Evolutionary conservation across 1,140 invertebrate species (phyloP).

Genomic region (Rhopalosiphum padi): DNA sequence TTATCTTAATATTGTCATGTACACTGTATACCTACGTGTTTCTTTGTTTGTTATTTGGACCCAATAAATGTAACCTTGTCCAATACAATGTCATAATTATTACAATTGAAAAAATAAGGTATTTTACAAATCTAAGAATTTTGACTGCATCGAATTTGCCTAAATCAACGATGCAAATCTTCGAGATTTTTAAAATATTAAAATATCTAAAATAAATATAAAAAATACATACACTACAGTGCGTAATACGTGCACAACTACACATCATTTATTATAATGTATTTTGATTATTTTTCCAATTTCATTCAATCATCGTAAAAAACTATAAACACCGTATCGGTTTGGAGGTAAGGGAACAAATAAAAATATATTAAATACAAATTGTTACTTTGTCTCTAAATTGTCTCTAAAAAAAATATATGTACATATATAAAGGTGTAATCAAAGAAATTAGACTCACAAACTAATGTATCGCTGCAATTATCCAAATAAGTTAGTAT

Average conservation of each 20-base stretch:
- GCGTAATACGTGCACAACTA: background rate
- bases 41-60: background rate
- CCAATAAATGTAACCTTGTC: slow-evolving; percentile 5
- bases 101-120: background rate
- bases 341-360: background rate
- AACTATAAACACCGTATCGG: slow-evolving; percentile 8
- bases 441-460: background rate
- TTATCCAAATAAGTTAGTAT: background rate
- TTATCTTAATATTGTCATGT: slow-evolving; percentile 24
- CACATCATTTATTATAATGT: slow-evolving; percentile 10
- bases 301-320: slow-evolving; percentile 20
- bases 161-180: slow-evolving; percentile 7
- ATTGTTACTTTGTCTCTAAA: background rate
- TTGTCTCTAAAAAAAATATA: background rate
- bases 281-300: slow-evolving; percentile 14
- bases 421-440: background rate
- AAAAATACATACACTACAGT: background rate
- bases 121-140: background rate
- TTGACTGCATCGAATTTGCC: background rate
- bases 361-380: background rate
- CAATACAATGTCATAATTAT: background rate
- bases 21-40: background rate
- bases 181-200: background rate
- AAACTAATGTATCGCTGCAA: background rate
- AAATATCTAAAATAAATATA: slow-evolving; percentile 15